Conservation (phyloP, 2,888 invertebrate genomes). For the Beris morrisii region DNA sequence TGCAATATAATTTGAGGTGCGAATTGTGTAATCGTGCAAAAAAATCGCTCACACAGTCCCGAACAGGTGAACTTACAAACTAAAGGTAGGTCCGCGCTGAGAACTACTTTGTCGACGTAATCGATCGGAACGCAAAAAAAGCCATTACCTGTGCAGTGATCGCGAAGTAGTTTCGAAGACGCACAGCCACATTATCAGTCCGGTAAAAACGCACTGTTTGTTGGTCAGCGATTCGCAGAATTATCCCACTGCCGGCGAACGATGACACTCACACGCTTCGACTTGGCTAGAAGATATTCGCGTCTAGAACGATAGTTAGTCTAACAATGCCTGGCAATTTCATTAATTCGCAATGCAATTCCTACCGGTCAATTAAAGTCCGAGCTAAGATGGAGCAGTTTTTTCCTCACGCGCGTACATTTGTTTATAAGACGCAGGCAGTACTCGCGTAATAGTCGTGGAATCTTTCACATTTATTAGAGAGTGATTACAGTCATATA, state of each 20-base stretch:
- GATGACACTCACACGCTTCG: too few species aligned
- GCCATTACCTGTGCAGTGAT: too few species aligned
- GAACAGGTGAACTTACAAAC: too few species aligned
- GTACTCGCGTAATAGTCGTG: not conserved
- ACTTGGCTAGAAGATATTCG: too few species aligned
- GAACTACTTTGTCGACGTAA: too few species aligned
- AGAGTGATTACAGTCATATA: conserved; percentile 28
- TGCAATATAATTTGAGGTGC: conserved; percentile 21
- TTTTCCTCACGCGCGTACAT: not conserved
- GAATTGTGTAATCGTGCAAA: conserved; percentile 23
- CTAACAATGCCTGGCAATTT: conserved; percentile 24
- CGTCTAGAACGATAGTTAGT: not conserved
- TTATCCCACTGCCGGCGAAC: conserved; percentile 3
- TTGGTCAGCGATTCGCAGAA: conserved; percentile 13
- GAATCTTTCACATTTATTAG: conserved; percentile 26
- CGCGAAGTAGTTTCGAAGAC: too few species aligned
- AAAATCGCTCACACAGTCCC: not conserved
- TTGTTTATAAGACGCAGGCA: conserved; percentile 10
- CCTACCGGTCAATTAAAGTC: conserved; percentile 20
- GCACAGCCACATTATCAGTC: too few species aligned
- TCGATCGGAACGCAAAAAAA: too few species aligned
- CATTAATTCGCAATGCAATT: conserved; percentile 23
- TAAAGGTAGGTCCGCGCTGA: too few species aligned
- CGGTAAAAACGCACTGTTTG: not conserved
- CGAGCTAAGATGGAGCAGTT: conserved; percentile 7